Evolutionary conservation across 2,888 invertebrate species (phyloP).

Genomic region (Tiliacea aurago): DNA sequence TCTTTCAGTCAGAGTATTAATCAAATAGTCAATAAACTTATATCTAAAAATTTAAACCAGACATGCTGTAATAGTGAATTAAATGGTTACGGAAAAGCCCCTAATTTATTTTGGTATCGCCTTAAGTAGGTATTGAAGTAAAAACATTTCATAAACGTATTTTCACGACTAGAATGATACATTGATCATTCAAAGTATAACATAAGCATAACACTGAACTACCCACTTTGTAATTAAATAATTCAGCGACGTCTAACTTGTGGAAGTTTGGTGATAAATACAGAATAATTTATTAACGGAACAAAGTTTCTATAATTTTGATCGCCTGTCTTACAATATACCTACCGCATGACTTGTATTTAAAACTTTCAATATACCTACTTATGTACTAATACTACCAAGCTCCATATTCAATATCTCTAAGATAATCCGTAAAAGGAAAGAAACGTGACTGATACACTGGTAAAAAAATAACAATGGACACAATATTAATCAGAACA

Average conservation of each 20-base stretch:
- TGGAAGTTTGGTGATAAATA: constrained; percentile 33
- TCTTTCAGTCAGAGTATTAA: too few relatives aligned
- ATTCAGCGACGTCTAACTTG: constrained; percentile 19
- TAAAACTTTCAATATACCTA: not conserved
- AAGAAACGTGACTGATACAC: constrained; percentile 22
- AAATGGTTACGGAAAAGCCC: too few relatives aligned
- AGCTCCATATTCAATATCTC: constrained; percentile 4
- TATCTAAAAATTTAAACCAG: too few relatives aligned
- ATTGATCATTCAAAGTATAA: constrained; percentile 2
- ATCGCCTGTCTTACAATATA: not conserved
- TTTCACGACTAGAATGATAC: not conserved
- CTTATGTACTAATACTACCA: not conserved
- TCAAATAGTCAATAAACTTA: too few relatives aligned
- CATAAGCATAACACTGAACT: not conserved
- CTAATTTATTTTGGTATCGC: too few relatives aligned
- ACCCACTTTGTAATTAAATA: constrained; percentile 23
- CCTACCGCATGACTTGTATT: not conserved
- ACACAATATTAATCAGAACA: not conserved
- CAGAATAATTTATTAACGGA: constrained; percentile 29
- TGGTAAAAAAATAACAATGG: not conserved
- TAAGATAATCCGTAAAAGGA: constrained; percentile 24
- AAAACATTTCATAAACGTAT: not conserved
- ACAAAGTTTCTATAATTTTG: constrained; percentile 16
- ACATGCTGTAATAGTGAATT: too few relatives aligned
- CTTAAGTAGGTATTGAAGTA: not conserved